Evolutionary conservation across 2,888 invertebrate genomes (phyloP).

Genomic region (Magallana nippona): DNA sequence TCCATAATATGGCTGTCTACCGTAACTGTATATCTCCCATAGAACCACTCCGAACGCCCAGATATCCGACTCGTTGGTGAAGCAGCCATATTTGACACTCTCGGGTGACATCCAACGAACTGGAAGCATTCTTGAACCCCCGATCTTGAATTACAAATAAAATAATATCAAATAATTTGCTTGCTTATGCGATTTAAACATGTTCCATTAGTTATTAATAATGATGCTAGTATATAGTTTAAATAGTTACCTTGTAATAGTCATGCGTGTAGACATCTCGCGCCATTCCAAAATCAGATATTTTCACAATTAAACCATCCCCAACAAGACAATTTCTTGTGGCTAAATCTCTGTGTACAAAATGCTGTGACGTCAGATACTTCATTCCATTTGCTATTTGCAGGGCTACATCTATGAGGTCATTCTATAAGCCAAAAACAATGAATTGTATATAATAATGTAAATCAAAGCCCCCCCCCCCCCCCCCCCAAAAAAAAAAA

Average conservation of each 20-base stretch:
- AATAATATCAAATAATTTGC: background rate
- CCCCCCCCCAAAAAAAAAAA: too few relatives aligned
- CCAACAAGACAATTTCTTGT: conserved; percentile 77
- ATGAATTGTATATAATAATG: background rate
- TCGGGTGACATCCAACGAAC: conserved; percentile 81
- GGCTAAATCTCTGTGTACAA: conserved; percentile 78
- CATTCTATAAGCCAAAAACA: conserved; percentile 64
- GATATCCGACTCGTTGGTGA: conserved; percentile 80
- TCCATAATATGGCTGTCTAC: conserved; percentile 81
- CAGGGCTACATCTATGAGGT: conserved; percentile 74
- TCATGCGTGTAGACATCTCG: conserved; percentile 77
- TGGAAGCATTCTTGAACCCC: conserved; percentile 79
- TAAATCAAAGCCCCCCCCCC: background rate
- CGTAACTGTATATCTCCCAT: conserved; percentile 81
- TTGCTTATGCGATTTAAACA: background rate
- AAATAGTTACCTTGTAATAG: conserved; percentile 73
- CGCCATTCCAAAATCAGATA: conserved; percentile 78
- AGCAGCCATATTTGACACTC: conserved; percentile 80
- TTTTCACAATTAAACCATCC: conserved; percentile 74
- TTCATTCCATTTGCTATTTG: conserved; percentile 77
- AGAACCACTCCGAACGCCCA: conserved; percentile 81
- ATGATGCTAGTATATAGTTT: too few relatives aligned
- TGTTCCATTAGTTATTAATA: too few relatives aligned
- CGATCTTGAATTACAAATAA: conserved; percentile 64
- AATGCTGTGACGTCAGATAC: conserved; percentile 75